Evolutionary conservation across 2,113 vertebrate genomes (phyloP).

Genomic region (Anseranas semipalmata): DNA sequence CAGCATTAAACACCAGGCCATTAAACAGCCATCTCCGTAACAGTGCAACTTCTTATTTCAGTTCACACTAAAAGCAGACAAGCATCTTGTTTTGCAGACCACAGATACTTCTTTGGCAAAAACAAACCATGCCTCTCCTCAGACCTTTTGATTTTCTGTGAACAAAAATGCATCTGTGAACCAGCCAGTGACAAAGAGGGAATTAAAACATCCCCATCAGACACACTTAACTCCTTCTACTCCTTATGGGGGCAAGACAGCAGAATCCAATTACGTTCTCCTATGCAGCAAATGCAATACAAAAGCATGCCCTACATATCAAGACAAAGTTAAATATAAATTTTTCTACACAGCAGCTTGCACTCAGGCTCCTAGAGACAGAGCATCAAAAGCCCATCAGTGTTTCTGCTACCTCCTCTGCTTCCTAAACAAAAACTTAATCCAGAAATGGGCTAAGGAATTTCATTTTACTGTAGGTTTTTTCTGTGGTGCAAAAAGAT

Average conservation of each 20-base stretch:
- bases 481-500: neutral
- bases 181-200: neutral
- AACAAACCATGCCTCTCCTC: neutral
- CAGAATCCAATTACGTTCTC: neutral
- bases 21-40: neutral
- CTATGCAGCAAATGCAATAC: neutral
- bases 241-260: neutral
- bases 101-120: neutral
- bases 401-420: neutral
- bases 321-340: neutral
- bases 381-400: neutral
- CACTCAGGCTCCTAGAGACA: neutral
- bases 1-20: neutral
- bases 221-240: neutral
- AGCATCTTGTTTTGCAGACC: neutral
- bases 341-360: neutral
- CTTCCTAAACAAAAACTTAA: neutral
- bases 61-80: neutral
- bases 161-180: neutral
- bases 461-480: neutral
- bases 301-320: fast-evolving
- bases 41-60: neutral
- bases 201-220: neutral
- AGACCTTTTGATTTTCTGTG: neutral
- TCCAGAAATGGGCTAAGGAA: neutral